These are phyloP conservation scores for Tenthredo livida DNA, from an alignment of 2,888 invertebrate genomes.

Conservation along the genomic window DNA sequence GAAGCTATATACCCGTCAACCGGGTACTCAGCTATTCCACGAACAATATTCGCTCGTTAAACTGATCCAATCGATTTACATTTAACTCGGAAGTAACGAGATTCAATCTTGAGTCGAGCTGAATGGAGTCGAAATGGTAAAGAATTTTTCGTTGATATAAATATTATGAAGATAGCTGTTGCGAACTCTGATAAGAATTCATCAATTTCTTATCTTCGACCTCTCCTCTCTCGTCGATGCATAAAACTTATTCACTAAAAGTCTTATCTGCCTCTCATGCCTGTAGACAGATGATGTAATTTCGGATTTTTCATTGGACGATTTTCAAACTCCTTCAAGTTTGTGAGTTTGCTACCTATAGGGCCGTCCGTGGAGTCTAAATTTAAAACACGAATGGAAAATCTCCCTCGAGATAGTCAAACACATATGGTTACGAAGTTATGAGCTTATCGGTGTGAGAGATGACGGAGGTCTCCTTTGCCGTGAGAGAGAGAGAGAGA, in stretches of 20 bases:
- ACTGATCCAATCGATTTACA: slow-evolving; percentile 28
- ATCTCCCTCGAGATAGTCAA: background rate
- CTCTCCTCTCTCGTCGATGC: background rate
- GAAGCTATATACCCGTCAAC: slow-evolving; percentile 27
- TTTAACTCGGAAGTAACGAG: slow-evolving; percentile 22
- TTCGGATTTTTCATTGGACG: background rate
- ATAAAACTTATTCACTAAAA: background rate
- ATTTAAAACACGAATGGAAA: slow-evolving; percentile 25
- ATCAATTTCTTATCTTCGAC: background rate
- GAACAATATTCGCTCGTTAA: slow-evolving; percentile 32
- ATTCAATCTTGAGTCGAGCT: background rate
- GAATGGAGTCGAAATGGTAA: background rate
- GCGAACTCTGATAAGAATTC: background rate
- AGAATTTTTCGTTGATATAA: background rate
- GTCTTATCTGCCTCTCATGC: background rate
- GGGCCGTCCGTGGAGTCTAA: background rate
- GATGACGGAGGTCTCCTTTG: slow-evolving; percentile 17
- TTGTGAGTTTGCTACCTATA: background rate
- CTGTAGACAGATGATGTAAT: background rate
- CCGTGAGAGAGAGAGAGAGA: background rate
- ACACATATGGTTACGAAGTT: slow-evolving; percentile 30
- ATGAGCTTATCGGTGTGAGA: slow-evolving; percentile 1
- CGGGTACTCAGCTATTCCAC: background rate
- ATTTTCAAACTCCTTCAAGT: background rate
- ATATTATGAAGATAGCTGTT: background rate